phyloP scores from a whole-genome alignment of 2,888 invertebrate genomes.

The Luperina testacea region DNA sequence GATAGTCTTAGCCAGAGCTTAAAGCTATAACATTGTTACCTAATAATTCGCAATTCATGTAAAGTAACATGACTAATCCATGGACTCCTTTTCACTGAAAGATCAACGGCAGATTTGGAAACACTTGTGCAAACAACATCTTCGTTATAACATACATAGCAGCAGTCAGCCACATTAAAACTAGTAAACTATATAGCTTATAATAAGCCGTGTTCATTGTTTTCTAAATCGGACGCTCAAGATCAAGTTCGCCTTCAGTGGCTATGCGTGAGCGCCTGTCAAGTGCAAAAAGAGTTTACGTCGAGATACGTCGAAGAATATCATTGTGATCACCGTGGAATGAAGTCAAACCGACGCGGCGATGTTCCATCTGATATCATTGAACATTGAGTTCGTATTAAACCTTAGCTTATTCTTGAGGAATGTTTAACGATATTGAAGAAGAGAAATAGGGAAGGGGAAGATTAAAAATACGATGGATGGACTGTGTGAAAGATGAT shows the following conservation, averaged over 20 bases:
- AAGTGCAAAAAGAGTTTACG: slow-evolving; percentile 44
- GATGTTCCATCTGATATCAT: slow-evolving; percentile 48
- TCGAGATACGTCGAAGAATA: slow-evolving; percentile 38
- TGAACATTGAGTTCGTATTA: slow-evolving; percentile 10
- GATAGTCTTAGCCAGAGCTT: not conserved
- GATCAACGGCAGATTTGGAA: not conserved
- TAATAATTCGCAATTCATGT: not conserved
- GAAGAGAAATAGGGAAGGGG: not conserved
- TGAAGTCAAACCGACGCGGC: slow-evolving; percentile 20
- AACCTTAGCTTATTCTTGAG: not conserved
- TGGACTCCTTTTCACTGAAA: not conserved
- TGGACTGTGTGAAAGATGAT: not conserved
- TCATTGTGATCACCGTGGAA: slow-evolving; percentile 42
- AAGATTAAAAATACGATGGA: not conserved
- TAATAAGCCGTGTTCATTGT: slow-evolving; percentile 9
- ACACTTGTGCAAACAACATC: not conserved
- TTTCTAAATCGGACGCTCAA: slow-evolving; percentile 19
- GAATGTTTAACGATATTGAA: not conserved
- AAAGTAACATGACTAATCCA: not conserved
- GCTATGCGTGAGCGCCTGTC: slow-evolving; percentile 53
- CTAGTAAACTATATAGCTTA: not conserved
- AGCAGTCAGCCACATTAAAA: not conserved
- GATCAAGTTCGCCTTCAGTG: slow-evolving; percentile 42
- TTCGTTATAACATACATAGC: not conserved
- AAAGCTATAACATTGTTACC: not conserved